Conservation (phyloP, 2,888 invertebrate species). For the Sinotaia quadrata region DNA sequence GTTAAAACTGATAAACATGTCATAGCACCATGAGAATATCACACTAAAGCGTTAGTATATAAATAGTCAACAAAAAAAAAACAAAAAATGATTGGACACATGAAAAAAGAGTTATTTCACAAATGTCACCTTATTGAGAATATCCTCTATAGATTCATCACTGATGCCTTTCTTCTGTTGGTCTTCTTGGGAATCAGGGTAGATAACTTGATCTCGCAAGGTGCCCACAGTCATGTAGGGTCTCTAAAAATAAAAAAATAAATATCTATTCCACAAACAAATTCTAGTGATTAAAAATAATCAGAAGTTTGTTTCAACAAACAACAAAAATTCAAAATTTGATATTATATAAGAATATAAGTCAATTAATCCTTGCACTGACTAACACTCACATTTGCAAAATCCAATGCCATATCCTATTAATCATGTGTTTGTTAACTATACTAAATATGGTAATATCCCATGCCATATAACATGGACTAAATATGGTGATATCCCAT, state of each 20-base stretch:
- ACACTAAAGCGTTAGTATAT: neutral
- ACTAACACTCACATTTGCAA: no score
- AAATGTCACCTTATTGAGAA: slow-evolving; percentile 77
- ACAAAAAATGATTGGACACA: neutral
- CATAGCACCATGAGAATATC: neutral
- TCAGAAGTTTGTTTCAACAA: no score
- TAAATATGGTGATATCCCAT: no score
- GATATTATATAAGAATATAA: no score
- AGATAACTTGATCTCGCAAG: slow-evolving; percentile 93
- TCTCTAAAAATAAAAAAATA: slow-evolving; percentile 76
- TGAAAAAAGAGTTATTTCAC: neutral
- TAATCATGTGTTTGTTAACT: no score
- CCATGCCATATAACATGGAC: no score
- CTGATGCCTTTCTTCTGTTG: slow-evolving; percentile 82
- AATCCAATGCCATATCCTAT: no score
- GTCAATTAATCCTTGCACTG: no score
- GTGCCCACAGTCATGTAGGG: slow-evolving; percentile 99
- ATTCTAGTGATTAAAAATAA: no score
- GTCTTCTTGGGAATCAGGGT: slow-evolving; percentile 91
- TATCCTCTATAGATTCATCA: slow-evolving; percentile 84
- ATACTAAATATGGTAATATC: no score
- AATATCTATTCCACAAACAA: neutral
- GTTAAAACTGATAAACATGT: neutral
- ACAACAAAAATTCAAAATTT: no score
- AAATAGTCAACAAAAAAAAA: neutral